A percentile compares a stretch with the other conserved stretches of the same genome.
Conservation (phyloP, 2,113 vertebrate species). For the Craseonycteris thonglongyai region DNA sequence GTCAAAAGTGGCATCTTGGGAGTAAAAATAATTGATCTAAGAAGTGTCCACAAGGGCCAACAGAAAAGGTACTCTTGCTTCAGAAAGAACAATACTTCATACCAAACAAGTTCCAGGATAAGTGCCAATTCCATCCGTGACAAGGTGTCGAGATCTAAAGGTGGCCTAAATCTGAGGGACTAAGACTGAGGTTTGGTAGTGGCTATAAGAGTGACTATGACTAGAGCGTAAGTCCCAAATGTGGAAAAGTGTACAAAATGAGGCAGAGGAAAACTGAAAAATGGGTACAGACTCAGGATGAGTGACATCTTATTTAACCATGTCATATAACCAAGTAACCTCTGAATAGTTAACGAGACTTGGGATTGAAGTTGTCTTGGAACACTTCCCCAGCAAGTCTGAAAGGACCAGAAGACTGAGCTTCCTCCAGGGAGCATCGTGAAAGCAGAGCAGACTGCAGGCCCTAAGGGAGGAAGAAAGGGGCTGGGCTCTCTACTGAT, state of each 20-base stretch:
- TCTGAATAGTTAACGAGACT: background rate
- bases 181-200: background rate
- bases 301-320: too few relatives aligned
- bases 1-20: background rate
- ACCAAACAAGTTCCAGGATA: background rate
- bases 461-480: background rate
- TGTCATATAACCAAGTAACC: too few relatives aligned
- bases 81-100: background rate
- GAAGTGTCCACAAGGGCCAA: background rate
- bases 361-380: background rate
- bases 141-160: background rate
- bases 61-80: background rate
- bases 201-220: background rate
- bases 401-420: background rate
- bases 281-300: background rate
- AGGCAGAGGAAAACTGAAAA: background rate
- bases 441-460: too few relatives aligned
- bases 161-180: background rate
- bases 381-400: background rate
- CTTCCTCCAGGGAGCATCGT: background rate
- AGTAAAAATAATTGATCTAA: background rate
- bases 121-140: background rate
- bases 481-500: background rate
- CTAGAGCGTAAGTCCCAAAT: accelerated
- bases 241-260: background rate